Evolutionary conservation across 2,113 vertebrate species (phyloP), one percentile per base, ranked within the genome.

Genomic region (Campylomormyrus tamandua): DNA sequence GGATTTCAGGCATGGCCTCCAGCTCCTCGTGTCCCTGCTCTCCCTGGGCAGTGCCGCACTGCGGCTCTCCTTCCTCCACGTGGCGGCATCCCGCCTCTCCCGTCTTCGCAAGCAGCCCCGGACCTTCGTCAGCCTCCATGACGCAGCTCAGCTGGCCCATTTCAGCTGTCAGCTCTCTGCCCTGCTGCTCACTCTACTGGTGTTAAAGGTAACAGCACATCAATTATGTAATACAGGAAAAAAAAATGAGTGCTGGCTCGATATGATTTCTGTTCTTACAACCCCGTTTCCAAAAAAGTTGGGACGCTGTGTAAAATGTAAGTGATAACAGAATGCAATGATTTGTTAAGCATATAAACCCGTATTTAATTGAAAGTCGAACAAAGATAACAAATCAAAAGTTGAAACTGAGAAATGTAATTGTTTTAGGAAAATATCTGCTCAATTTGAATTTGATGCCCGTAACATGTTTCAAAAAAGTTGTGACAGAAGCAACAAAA

Each of bases 171-270:
- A 94, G 89, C 91, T 95, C 66, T 94, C 95, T 0, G 96, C 96
- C 5, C 45, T 95, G 49, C 90, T 97, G 84, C 93, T 96, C 80
- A 94, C 94, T 10, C 56, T 96, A 35, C 93, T 96, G 48, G 90
- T 94, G 89, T 86, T 96, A 1, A 96, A 96, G 94, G 96, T 96
- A 92, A 17, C 0, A 56, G 11, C 53, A 31, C 9, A 88, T 62
- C 3, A 19, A 45, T 17, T 50, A 31, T 17, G 3, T 70, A 15
- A 17, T 10, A n/a, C 17, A 53, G 46, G 11, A 19, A 56, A 83
- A 19, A 83, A 52, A 70, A 35, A 46, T 19, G 66, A 3, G 62
- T 39, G 3, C 46, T 86, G 21, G 21, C 42, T 24, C 46, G 19
- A n/a, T 46, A 86, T n/a, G 11, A 27, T 66, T 9, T 62, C 7